phyloP scores from a whole-genome alignment of 2,888 invertebrate genomes.

The Drosophila kambysellisi region DNA sequence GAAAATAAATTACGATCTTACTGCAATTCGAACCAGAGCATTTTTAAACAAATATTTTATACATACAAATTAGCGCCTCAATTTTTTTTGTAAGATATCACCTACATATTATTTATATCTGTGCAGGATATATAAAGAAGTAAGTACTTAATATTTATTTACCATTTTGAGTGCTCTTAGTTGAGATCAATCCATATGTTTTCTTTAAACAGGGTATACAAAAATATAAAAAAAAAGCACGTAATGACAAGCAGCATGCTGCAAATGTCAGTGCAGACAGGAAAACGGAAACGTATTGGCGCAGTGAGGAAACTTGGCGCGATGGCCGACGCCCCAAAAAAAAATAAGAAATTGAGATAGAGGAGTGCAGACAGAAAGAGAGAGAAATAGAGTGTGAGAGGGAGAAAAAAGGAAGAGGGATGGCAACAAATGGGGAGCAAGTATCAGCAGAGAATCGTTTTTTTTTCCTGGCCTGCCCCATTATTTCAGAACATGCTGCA shows the following conservation, averaged over 20 bases:
- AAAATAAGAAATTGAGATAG: slow-evolving; percentile 4
- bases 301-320: slow-evolving; percentile 71
- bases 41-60: not conserved
- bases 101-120: not conserved
- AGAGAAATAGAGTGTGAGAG: not conserved
- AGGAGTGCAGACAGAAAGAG: not conserved
- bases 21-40: not conserved
- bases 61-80: not conserved
- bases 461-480: slow-evolving; percentile 10
- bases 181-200: not conserved
- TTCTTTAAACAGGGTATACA: slow-evolving; percentile 3
- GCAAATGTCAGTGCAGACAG: slow-evolving; percentile 78
- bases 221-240: slow-evolving; percentile 10
- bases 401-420: not conserved
- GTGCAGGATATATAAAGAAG: not conserved
- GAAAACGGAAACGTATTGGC: slow-evolving; percentile 80
- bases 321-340: slow-evolving; percentile 48
- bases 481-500: slow-evolving; percentile 35
- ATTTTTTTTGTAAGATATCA: not conserved
- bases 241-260: slow-evolving; percentile 74
- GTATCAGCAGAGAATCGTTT: not conserved
- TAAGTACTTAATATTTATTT: no score
- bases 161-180: no score
- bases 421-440: slow-evolving; percentile 34
- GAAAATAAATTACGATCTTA: not conserved